phyloP scores from a whole-genome alignment of 92 coral and sea anemone genomes.

The Epizoanthus stellaris region DNA sequence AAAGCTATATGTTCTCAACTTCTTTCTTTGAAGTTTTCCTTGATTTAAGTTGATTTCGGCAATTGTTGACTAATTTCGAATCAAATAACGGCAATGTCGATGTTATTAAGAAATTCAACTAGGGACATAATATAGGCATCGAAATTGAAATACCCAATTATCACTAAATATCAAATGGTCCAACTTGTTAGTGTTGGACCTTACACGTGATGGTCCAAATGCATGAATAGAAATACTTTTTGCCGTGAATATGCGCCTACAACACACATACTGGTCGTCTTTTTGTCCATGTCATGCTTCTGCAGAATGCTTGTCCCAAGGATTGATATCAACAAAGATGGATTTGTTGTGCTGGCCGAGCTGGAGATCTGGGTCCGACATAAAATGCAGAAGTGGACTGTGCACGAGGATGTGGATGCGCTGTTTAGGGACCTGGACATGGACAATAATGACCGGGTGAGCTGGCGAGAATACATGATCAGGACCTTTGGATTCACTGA shows the following conservation, averaged over 20 bases:
- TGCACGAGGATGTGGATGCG: conserved; percentile 90
- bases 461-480: conserved; percentile 90
- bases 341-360: conserved; percentile 91
- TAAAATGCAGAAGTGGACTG: conserved; percentile 94
- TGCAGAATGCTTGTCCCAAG: conserved; percentile 83
- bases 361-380: conserved; percentile 96
- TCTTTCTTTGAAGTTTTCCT: too few species aligned
- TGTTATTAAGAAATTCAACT: too few species aligned
- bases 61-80: too few species aligned
- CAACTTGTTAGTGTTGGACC: not conserved
- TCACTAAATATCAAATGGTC: too few species aligned
- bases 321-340: conserved; percentile 94
- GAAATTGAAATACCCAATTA: too few species aligned
- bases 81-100: too few species aligned
- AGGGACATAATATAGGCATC: too few species aligned
- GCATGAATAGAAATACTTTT: not conserved
- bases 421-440: conserved; percentile 87
- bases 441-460: conserved; percentile 78
- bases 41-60: too few species aligned
- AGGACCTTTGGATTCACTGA: conserved; percentile 90
- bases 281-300: conserved; percentile 24
- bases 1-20: too few species aligned
- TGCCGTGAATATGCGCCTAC: not conserved
- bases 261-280: not conserved
- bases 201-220: not conserved